A percentile compares a stretch with the other conserved stretches of the same genome.
phyloP scores from a whole-genome alignment of 2,113 vertebrate species.

The Neolamprologus brichardi region DNA sequence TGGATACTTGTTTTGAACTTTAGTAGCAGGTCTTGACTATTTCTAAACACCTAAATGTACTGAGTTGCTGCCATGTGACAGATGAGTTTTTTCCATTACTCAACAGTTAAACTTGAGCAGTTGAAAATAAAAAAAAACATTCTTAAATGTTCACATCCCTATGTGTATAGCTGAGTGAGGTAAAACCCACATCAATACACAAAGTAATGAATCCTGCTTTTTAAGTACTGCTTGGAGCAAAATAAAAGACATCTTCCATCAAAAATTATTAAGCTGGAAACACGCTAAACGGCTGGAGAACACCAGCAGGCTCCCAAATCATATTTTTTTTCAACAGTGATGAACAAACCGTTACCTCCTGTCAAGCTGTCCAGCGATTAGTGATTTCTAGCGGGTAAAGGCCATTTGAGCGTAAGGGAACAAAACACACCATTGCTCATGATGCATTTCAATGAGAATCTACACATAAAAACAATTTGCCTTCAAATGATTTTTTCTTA shows the following conservation, averaged over 20 bases:
- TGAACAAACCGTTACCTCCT: background rate
- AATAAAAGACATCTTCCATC: background rate
- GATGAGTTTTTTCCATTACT: background rate
- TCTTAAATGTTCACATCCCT: background rate
- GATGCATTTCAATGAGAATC: constrained; percentile 11
- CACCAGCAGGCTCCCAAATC: background rate
- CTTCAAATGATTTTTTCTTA: constrained; percentile 37
- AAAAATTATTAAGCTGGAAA: background rate
- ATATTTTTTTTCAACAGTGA: background rate
- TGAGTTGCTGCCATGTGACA: background rate
- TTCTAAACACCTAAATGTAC: background rate
- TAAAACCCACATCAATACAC: background rate
- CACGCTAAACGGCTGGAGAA: background rate
- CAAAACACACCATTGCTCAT: background rate
- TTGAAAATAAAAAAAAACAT: background rate
- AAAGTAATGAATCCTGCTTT: background rate
- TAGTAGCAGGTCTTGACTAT: background rate
- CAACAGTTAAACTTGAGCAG: background rate
- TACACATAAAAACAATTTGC: constrained; percentile 26
- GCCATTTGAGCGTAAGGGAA: background rate
- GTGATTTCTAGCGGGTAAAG: background rate
- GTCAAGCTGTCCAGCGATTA: background rate
- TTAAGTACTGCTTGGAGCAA: background rate
- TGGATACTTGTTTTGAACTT: background rate
- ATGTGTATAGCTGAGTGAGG: background rate